Evolutionary conservation across 1,140 invertebrate species (phyloP), one percentile per base, ranked within the genome.

Genomic region (Gryon sp.): DNA sequence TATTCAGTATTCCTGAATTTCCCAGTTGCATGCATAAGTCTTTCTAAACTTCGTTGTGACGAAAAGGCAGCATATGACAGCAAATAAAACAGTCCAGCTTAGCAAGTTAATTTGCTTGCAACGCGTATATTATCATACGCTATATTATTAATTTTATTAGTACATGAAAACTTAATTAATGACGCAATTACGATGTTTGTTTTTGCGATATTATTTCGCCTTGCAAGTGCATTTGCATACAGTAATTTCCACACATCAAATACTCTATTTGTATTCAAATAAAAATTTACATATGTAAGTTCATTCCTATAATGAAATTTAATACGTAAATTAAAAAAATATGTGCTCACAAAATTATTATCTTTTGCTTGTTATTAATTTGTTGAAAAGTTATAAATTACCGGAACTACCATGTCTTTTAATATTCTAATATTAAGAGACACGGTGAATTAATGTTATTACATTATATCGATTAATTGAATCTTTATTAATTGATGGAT

Each of bases 1-100:
- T 45, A 60, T 62, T 53, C 55, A 22, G 34, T 28, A 30, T 52
- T 70, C 46, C 36, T 34, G 46, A 59, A 60, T 60, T 57, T 72
- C 38, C 22, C 26, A 38, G 40, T 55, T 30, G 38, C 50, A 48
- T 63, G 45, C 36, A 55, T 59, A 59, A 59, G 65, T 41, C 52
- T 46, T 50, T 41, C 59, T 28, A 50, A 62, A 50, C 57, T 48
- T 41, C 14, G 45, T 63, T 24, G 16, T 41, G 8, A 14, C 7
- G 41, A 62, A 62, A 62, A 62, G 43, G 32, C 22, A 26, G 43
- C 43, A 24, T 52, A 38, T 45, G 46, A 52, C 32, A 30, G 36
- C 38, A 52, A 65, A 65, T 65, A 65, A 65, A 65, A 41, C 28
- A 16, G n/a, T 65, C 24, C 43, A 22, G 26, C 41, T 55, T 26